These are phyloP conservation scores for Acanthoscelides obtectus DNA, from an alignment of 2,888 invertebrate species.

Conservation along the genomic window DNA sequence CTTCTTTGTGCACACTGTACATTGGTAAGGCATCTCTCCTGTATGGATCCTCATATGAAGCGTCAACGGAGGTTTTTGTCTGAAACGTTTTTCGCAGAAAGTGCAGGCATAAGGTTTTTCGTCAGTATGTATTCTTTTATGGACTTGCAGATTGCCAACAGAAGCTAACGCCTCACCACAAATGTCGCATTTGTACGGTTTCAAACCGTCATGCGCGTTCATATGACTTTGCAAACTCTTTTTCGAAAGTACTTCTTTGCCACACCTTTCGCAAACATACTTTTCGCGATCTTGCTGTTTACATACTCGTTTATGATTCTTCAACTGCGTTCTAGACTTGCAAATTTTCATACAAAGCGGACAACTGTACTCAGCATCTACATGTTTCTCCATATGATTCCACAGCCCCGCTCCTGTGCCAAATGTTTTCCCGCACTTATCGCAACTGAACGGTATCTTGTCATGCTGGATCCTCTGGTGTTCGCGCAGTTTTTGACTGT, in stretches of 20 bases:
- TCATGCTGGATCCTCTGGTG: too few species aligned
- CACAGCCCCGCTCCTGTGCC: too few species aligned
- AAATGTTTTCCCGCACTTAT: too few species aligned
- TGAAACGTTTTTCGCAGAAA: constrained; percentile 24
- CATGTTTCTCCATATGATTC: too few species aligned
- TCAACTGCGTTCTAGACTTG: too few species aligned
- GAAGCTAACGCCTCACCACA: constrained; percentile 28
- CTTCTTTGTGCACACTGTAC: constrained; percentile 12
- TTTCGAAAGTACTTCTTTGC: constrained; percentile 18
- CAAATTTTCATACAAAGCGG: too few species aligned
- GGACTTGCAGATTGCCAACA: constrained; percentile 33
- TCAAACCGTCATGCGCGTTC: constrained; percentile 16
- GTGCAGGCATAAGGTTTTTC: constrained; percentile 33
- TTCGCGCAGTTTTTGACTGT: too few species aligned
- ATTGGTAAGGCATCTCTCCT: constrained; percentile 5
- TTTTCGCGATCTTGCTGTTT: neutral
- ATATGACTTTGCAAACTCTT: constrained; percentile 18
- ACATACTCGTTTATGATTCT: too few species aligned
- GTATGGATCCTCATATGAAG: constrained; percentile 9
- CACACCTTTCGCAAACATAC: constrained; percentile 11
- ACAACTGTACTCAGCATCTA: too few species aligned
- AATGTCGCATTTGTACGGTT: constrained; percentile 25
- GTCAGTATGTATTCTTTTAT: constrained; percentile 35
- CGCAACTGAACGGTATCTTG: too few species aligned
- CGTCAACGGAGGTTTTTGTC: neutral